Evolutionary conservation across 2,888 invertebrate species (phyloP), one percentile per base, ranked within the genome.

Genomic region (Julus scanicus): DNA sequence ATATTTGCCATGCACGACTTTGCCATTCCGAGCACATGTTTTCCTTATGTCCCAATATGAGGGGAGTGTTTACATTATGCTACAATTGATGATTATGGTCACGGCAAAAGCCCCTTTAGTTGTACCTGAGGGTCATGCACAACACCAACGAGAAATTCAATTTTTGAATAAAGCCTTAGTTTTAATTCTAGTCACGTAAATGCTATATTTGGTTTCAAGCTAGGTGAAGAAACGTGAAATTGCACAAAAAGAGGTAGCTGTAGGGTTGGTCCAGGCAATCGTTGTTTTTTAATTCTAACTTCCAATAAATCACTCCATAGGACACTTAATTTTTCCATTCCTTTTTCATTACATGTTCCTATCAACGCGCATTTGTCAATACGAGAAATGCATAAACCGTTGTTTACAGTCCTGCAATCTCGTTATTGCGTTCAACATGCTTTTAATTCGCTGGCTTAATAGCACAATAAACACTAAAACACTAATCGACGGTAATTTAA

Each of bases 51-150:
- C 29, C 71, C 71, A 71, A 71, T 71, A 71, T 71, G 20, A 71
- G 71, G 71, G 71, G 71, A n/a, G 71, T 71, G 71, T 71, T 71
- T 71, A 71, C 71, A 71, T 71, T 71, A 71, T 71, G 71, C 71
- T 71, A 71, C 71, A 71, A 71, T 71, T 71, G 71, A 71, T 71
- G 71, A 71, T 71, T 71, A 71, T 71, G 71, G 71, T 71, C 71
- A 71, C 71, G 71, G 71, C 71, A 71, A 71, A 71, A 71, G 71
- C 71, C 71, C 71, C 71, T 71, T 71, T 71, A 71, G 71, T 71
- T 71, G 71, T 71, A 71, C 71, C 71, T 71, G 71, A 71, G 71
- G 71, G 71, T 71, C 71, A 71, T 71, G 71, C 71, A 29, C 71
- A 71, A 71, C 71, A 71, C 71, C 71, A 9, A 71, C 71, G 71